phyloP scores from a whole-genome alignment of 2,797 vertebrate genomes.

The Acomys russatus region DNA sequence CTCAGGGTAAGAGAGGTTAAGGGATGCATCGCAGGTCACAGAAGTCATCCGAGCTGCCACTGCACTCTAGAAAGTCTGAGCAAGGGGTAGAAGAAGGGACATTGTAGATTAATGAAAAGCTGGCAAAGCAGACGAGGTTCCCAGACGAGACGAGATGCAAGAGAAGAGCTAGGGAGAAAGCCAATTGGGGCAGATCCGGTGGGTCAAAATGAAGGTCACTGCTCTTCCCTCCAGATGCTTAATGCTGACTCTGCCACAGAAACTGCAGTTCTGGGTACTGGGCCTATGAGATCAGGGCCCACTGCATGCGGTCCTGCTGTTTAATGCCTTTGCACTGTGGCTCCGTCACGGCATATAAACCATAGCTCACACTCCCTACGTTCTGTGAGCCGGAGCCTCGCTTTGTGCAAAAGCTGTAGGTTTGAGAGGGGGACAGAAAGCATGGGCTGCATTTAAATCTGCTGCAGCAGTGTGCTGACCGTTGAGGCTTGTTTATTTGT shows the following conservation, averaged over 20 bases:
- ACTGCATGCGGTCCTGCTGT: accelerated
- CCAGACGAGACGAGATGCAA: not conserved
- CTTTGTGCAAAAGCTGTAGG: slow-evolving; percentile 73
- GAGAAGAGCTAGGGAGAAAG: not conserved
- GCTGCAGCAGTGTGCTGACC: slow-evolving; percentile 75
- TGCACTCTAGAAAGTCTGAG: not conserved
- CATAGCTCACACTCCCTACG: not conserved
- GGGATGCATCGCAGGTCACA: not conserved
- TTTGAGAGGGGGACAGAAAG: slow-evolving; percentile 70
- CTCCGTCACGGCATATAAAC: not conserved
- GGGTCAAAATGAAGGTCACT: not conserved
- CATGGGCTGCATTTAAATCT: slow-evolving; percentile 30
- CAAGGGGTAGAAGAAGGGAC: not conserved
- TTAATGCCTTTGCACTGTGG: not conserved
- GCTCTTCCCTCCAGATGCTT: not conserved
- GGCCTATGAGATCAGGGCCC: not conserved
- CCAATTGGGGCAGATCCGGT: not conserved
- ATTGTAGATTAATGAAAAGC: not conserved
- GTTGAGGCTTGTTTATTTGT: slow-evolving; percentile 86
- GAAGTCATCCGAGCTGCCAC: not conserved
- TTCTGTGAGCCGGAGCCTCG: slow-evolving; percentile 55
- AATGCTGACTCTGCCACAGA: not conserved
- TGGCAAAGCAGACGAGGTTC: not conserved
- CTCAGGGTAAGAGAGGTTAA: not conserved
- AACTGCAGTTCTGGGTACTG: not conserved